Conservation (phyloP, 2,113 vertebrate genomes). For the Piprites chloris region DNA sequence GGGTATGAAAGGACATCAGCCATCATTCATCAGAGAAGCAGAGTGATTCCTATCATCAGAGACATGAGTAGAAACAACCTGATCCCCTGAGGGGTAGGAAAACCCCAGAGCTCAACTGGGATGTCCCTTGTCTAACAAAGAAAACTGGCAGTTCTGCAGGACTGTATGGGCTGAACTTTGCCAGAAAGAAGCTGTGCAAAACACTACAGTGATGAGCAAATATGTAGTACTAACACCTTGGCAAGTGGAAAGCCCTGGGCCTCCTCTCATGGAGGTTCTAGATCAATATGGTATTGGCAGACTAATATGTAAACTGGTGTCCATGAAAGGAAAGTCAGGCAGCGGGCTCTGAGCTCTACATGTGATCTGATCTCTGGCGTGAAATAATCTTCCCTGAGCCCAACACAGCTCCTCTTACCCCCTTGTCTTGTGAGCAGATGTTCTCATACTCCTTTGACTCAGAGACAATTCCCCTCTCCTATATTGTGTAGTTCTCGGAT, state of each 20-base stretch:
- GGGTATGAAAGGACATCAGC: neutral
- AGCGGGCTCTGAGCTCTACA: neutral
- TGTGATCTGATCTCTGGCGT: neutral
- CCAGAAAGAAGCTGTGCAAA: neutral
- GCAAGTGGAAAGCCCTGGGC: neutral
- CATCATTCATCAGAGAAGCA: neutral
- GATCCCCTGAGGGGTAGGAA: neutral
- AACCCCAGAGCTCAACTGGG: neutral
- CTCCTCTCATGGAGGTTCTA: neutral
- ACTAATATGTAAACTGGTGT: neutral
- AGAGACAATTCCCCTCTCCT: neutral
- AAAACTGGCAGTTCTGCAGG: neutral
- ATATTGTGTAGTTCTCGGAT: fast-evolving
- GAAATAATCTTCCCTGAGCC: neutral
- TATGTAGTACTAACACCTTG: neutral
- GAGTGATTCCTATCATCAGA: neutral
- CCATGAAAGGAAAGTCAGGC: neutral
- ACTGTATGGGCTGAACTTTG: neutral
- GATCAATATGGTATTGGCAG: neutral
- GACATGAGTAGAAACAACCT: neutral
- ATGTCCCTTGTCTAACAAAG: neutral
- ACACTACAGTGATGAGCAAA: neutral
- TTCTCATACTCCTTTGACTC: too few species aligned
- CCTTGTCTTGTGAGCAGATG: neutral
- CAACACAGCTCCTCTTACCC: neutral